phyloP scores from a whole-genome alignment of 2,797 vertebrate genomes.

The Pangasius krempfi region DNA sequence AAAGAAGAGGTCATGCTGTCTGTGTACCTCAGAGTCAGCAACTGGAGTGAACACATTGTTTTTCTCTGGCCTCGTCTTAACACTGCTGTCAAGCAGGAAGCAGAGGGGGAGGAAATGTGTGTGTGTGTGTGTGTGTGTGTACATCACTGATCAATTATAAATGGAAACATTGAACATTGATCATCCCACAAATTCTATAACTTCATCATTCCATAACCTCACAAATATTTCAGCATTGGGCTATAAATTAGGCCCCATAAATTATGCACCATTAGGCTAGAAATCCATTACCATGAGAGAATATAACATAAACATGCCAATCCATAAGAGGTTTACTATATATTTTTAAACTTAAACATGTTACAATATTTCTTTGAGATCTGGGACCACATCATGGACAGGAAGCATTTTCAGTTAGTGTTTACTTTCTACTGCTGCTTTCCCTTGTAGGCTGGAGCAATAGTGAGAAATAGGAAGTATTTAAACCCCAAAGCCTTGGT shows the following conservation, averaged over 20 bases:
- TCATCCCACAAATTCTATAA: not conserved
- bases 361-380: not conserved
- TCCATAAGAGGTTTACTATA: not conserved
- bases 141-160: slow-evolving; percentile 1
- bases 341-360: not conserved
- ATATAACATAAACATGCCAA: not conserved
- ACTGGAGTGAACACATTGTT: slow-evolving; percentile 42
- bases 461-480: slow-evolving; percentile 83
- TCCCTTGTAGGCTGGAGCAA: slow-evolving; percentile 44
- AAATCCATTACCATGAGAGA: not conserved
- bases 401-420: slow-evolving; percentile 40
- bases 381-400: slow-evolving; percentile 19
- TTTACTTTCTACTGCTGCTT: slow-evolving; percentile 53
- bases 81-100: slow-evolving; percentile 17
- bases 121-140: slow-evolving; percentile 7
- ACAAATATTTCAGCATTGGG: not conserved
- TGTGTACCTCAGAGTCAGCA: slow-evolving; percentile 42
- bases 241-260: not conserved
- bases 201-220: not conserved
- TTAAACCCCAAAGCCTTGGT: slow-evolving; percentile 81
- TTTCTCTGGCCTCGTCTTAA: slow-evolving; percentile 41
- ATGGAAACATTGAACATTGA: not conserved
- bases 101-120: not conserved
- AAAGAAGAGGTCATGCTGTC: slow-evolving; percentile 48
- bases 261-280: not conserved